Base-by-base conservation (phyloP, 1,140 invertebrate genomes). In the Drosophila pandora region DNA sequence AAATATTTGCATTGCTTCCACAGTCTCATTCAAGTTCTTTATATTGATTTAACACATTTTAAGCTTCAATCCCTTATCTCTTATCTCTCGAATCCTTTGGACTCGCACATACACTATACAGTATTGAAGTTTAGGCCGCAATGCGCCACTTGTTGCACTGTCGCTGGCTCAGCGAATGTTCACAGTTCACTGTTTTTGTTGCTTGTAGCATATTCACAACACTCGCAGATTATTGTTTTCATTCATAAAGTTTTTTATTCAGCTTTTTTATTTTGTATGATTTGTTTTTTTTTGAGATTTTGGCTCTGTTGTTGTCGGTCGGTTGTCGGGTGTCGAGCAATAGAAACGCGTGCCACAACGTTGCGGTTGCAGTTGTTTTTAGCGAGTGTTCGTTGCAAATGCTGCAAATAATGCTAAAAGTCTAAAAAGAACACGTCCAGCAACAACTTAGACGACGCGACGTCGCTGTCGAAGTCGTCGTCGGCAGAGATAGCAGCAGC, bases 361-460 rank as follows among this genome's bases (percentile, higher is more conserved):
- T 91, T 91, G 90, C 90, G 85, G 90, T 84, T 91, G 90, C 89
- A 91, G 90, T 91, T 90, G 89, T 90, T 90, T 90, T 87, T 88
- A 90, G 90, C 90, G 90, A 91, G 90, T 91, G 90, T 82, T 91
- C 90, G 90, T 90, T 91, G 90, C 90, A 90, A 90, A 90, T 90
- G 85, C 85, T 83, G 84, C 85, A 91, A 90, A 87, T 90, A 87
- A 87, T 90, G 90, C 90, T 90, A 87, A 91, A 90, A 90, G 84
- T 87, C 83, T 87, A 87, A 87, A 87, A 87, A 88, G 83, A 87
- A 87, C 83, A 87, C 83, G 83, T 87, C 85, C 83, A 88, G 79
- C 79, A 63, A 81, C 82, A 75, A 77, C 74, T 77, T 75, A 70
- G 43, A 70, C 64, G 67, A 70, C 48, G 65, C 74, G 63, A 77